phyloP scores from a whole-genome alignment of 2,888 invertebrate species.

The Germaria angustata region DNA sequence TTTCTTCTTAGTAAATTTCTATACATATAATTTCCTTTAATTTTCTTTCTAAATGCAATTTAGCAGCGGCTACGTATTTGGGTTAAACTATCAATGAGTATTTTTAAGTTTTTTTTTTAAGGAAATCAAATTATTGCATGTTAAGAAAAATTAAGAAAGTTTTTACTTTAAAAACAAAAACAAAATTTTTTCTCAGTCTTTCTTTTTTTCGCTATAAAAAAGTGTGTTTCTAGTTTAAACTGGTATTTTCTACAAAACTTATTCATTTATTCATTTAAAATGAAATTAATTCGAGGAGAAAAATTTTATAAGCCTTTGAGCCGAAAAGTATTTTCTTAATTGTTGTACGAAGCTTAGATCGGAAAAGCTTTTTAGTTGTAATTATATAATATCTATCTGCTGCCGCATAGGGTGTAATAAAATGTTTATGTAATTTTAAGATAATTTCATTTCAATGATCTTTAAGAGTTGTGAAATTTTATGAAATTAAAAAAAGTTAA shows the following conservation, averaged over 20 bases:
- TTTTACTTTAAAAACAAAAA: constrained; percentile 8
- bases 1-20: constrained; percentile 36
- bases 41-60: constrained; percentile 62
- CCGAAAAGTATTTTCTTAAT: constrained; percentile 13
- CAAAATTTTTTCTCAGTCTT: constrained; percentile 48
- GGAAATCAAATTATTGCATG: constrained; percentile 14
- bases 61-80: constrained; percentile 65
- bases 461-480: constrained; percentile 37
- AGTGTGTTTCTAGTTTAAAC: constrained; percentile 20
- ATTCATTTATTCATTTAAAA: constrained; percentile 32
- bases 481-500: constrained; percentile 39
- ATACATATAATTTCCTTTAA: constrained; percentile 32
- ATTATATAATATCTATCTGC: constrained; percentile 50
- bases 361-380: constrained; percentile 37
- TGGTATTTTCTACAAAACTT: constrained; percentile 21
- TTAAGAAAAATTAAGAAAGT: background rate
- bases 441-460: background rate
- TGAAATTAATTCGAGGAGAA: constrained; percentile 15
- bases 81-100: constrained; percentile 39
- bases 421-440: constrained; percentile 39
- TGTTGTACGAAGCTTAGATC: constrained; percentile 28
- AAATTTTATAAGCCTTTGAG: constrained; percentile 23
- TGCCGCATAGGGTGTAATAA: constrained; percentile 59
- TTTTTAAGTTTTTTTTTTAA: constrained; percentile 14
- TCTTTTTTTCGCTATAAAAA: constrained; percentile 43